A percentile compares a stretch with the other conserved stretches of the same genome.
These are phyloP conservation scores for Chrysolina haemoptera DNA, from an alignment of 2,888 invertebrate genomes.

Conservation along the genomic window DNA sequence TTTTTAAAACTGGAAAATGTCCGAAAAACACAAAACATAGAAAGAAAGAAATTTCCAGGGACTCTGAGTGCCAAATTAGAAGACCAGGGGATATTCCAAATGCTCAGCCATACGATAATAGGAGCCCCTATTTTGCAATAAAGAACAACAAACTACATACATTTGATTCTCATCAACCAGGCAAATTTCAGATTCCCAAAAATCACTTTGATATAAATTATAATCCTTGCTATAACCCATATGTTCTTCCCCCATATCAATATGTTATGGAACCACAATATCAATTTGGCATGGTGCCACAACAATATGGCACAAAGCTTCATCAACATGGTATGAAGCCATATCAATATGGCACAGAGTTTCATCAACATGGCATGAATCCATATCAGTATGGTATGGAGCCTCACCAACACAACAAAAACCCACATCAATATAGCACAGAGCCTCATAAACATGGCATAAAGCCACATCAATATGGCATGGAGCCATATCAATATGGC, in stretches of 20 bases:
- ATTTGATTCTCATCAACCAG: not conserved
- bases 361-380: too few relatives aligned
- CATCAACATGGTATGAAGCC: too few relatives aligned
- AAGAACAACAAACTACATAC: not conserved
- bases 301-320: too few relatives aligned
- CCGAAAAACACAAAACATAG: not conserved
- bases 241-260: not conserved
- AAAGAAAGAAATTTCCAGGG: not conserved
- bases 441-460: too few relatives aligned
- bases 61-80: not conserved
- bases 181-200: not conserved
- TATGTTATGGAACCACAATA: not conserved
- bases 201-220: not conserved
- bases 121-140: constrained; percentile 17
- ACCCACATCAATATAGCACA: too few relatives aligned
- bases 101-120: not conserved
- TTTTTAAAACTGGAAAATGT: not conserved
- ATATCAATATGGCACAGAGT: too few relatives aligned
- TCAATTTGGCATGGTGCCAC: not conserved
- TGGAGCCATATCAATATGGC: too few relatives aligned
- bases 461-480: too few relatives aligned
- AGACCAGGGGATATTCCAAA: not conserved
- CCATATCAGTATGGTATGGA: too few relatives aligned
- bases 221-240: constrained; percentile 5
- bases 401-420: too few relatives aligned